A percentile compares a stretch with the other conserved stretches of the same genome.
These are phyloP conservation scores for Episyrphus balteatus DNA, from an alignment of 1,140 invertebrate species.

Conservation along the genomic window DNA sequence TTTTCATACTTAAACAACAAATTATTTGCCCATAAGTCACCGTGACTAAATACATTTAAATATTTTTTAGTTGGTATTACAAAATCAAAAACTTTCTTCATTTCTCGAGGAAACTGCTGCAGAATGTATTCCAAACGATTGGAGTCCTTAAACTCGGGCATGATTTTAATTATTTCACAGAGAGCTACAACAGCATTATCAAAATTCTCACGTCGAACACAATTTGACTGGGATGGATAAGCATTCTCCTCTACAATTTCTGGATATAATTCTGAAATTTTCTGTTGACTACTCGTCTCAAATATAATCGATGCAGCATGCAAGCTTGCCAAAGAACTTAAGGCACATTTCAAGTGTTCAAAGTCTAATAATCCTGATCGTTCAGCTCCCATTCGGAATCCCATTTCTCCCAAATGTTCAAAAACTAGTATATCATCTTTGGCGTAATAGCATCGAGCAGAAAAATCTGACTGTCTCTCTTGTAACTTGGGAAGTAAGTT, in stretches of 20 bases:
- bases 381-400: conserved; percentile 30
- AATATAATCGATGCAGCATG: conserved; percentile 44
- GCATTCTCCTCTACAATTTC: conserved; percentile 41
- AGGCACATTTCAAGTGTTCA: conserved; percentile 38
- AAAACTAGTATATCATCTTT: conserved; percentile 38
- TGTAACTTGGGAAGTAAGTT: conserved; percentile 35
- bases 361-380: conserved; percentile 36
- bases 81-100: conserved; percentile 36
- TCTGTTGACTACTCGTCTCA: conserved; percentile 36
- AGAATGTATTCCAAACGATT: conserved; percentile 25
- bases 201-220: conserved; percentile 34
- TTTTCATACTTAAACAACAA: conserved; percentile 46
- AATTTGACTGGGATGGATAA: conserved; percentile 33
- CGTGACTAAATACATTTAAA: conserved; percentile 47
- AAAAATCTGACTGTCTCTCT: conserved; percentile 17
- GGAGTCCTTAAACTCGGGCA: conserved; percentile 22
- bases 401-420: conserved; percentile 36
- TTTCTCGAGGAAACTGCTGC: conserved; percentile 28
- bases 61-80: conserved; percentile 38
- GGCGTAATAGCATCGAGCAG: conserved; percentile 37
- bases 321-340: conserved; percentile 42
- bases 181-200: conserved; percentile 36
- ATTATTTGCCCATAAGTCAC: conserved; percentile 53
- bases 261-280: conserved; percentile 37
- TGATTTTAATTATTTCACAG: conserved; percentile 37